These are phyloP conservation scores for Spodoptera picta DNA, from an alignment of 2,888 invertebrate genomes.

Conservation along the genomic window DNA sequence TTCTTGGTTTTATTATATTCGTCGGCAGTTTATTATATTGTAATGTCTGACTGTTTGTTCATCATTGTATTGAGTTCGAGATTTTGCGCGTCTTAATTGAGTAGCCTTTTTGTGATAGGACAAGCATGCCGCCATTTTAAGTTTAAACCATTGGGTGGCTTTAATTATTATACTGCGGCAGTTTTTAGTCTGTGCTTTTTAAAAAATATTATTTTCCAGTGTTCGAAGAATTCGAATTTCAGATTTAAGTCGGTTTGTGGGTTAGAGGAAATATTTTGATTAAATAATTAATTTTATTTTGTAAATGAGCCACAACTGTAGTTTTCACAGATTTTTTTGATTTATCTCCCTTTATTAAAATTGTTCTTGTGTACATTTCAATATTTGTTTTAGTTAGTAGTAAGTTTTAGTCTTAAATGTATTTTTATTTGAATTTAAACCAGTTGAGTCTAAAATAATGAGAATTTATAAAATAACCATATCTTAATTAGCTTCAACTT, in stretches of 20 bases:
- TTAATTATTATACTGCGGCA: constrained; percentile 46
- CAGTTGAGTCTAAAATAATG: no score
- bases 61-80: constrained; percentile 69
- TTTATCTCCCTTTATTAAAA: no score
- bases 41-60: constrained; percentile 79
- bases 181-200: constrained; percentile 35
- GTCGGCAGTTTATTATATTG: constrained; percentile 81
- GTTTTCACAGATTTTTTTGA: no score
- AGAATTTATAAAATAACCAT: no score
- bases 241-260: not conserved
- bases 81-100: constrained; percentile 74
- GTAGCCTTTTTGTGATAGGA: constrained; percentile 57
- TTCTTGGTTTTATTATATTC: constrained; percentile 76
- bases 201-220: constrained; percentile 27
- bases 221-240: constrained; percentile 29
- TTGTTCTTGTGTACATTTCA: no score
- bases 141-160: constrained; percentile 42
- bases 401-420: no score
- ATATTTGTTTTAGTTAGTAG: no score
- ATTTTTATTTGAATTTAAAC: no score
- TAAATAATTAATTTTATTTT: not conserved
- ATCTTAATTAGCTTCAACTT: no score
- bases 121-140: constrained; percentile 53
- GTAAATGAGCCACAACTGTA: not conserved
- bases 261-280: constrained; percentile 7